Conservation (phyloP, 2,113 vertebrate species). For the Corydoras maculifer region DNA sequence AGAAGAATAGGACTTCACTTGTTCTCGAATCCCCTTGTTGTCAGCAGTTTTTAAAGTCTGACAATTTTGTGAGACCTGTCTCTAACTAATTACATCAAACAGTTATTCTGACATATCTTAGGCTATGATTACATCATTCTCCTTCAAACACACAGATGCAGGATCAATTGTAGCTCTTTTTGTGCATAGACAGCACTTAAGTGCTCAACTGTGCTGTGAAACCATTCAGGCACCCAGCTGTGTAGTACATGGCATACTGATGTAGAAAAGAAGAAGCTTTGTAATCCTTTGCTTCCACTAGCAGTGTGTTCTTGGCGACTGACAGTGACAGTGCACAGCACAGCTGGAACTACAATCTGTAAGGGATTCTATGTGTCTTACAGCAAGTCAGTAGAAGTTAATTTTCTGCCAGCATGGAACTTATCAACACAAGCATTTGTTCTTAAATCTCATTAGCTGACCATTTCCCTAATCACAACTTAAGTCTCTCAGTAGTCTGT, state of each 20-base stretch:
- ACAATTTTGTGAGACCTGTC: conserved; percentile 6
- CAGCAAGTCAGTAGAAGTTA: neutral
- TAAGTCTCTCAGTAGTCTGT: too few species aligned
- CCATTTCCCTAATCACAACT: neutral
- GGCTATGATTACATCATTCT: neutral
- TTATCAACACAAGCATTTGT: neutral
- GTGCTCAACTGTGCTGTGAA: conserved; percentile 1
- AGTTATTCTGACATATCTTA: conserved; percentile 5
- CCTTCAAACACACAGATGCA: neutral
- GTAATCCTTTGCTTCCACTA: neutral
- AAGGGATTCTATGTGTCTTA: conserved; percentile 2
- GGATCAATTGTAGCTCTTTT: neutral
- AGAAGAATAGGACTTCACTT: neutral
- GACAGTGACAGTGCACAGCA: conserved; percentile 2
- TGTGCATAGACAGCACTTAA: neutral
- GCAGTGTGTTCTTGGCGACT: conserved; percentile 8
- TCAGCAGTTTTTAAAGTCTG: conserved; percentile 29
- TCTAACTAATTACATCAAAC: conserved; percentile 4
- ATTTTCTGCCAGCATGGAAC: neutral
- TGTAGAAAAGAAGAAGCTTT: conserved; percentile 16
- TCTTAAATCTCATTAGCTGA: neutral
- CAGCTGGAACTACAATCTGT: conserved; percentile 16
- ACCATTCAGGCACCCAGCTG: conserved; percentile 2
- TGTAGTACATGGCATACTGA: conserved; percentile 4
- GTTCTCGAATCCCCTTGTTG: conserved; percentile 2